Percentiles rank a stretch among this genome's conserved stretches.
phyloP scores from a whole-genome alignment of 2,113 vertebrate genomes.

The Rhabdomys dilectus region DNA sequence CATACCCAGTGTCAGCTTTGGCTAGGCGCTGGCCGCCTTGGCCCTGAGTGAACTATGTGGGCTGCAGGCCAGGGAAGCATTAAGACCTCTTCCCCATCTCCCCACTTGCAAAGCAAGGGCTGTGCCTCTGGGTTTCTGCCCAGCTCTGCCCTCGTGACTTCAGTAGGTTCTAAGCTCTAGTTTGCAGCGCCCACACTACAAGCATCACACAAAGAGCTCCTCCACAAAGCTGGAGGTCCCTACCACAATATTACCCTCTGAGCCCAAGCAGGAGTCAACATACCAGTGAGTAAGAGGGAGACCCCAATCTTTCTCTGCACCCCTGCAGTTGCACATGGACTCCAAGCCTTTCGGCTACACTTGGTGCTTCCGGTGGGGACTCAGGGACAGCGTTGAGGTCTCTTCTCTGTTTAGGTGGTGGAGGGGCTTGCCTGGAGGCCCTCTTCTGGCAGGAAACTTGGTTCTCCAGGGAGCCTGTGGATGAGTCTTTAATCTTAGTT shows the following conservation, averaged over 20 bases:
- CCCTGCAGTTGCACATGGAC: background rate
- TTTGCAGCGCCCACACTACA: background rate
- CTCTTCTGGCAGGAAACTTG: background rate
- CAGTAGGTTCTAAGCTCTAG: background rate
- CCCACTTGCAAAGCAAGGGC: background rate
- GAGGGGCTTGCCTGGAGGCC: background rate
- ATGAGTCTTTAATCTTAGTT: background rate
- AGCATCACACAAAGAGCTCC: background rate
- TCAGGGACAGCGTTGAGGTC: background rate
- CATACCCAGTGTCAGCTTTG: constrained; percentile 63
- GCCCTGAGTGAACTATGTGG: constrained; percentile 50
- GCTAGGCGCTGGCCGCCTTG: constrained; percentile 37
- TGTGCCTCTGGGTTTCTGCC: background rate
- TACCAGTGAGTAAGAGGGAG: background rate
- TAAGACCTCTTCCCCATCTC: background rate
- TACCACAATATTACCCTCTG: background rate
- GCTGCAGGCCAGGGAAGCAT: background rate
- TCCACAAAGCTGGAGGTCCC: background rate
- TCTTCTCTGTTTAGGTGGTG: background rate
- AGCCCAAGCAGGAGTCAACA: rapidly evolving
- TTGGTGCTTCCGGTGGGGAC: background rate
- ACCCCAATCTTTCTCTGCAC: background rate
- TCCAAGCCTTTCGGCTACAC: background rate
- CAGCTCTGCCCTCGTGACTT: background rate
- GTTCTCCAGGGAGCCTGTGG: background rate